Percentiles rank a stretch among this genome's conserved stretches.
Conservation (phyloP, 2,113 vertebrate species). For the Oryzias melastigma region DNA sequence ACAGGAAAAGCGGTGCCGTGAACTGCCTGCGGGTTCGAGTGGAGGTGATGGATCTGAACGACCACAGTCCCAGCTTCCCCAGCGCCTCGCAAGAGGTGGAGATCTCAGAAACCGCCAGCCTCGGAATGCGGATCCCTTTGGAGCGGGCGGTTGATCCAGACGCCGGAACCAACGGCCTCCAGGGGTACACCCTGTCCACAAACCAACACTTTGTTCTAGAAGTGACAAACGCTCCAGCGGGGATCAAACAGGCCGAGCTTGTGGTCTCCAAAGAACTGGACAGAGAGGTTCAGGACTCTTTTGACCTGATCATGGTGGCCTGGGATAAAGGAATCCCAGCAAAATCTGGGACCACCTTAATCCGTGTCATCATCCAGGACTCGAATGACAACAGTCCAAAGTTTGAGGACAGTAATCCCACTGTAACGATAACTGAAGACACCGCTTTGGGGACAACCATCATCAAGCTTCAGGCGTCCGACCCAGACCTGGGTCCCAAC, state of each 20-base stretch:
- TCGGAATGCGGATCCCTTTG: constrained; percentile 85
- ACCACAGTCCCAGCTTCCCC: constrained; percentile 86
- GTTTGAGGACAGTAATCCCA: constrained; percentile 82
- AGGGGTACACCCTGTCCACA: constrained; percentile 83
- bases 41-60: constrained; percentile 89
- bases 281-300: constrained; percentile 82
- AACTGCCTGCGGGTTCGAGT: constrained; percentile 82
- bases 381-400: constrained; percentile 93
- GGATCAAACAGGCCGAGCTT: constrained; percentile 82
- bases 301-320: constrained; percentile 81
- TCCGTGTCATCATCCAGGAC: constrained; percentile 86
- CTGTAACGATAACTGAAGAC: constrained; percentile 83
- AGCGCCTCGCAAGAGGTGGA: constrained; percentile 84
- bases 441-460: constrained; percentile 82
- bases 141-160: constrained; percentile 87
- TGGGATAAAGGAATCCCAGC: constrained; percentile 86
- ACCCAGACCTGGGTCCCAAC: constrained; percentile 89
- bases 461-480: constrained; percentile 83
- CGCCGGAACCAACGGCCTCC: constrained; percentile 78
- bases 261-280: constrained; percentile 88
- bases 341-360: constrained; percentile 82
- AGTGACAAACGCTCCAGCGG: constrained; percentile 75
- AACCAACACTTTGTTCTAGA: constrained; percentile 88
- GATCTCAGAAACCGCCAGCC: constrained; percentile 85
- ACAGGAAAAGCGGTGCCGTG: constrained; percentile 68